Conservation (phyloP, 2,797 vertebrate species). For the Mormyrus hasselquistii region DNA sequence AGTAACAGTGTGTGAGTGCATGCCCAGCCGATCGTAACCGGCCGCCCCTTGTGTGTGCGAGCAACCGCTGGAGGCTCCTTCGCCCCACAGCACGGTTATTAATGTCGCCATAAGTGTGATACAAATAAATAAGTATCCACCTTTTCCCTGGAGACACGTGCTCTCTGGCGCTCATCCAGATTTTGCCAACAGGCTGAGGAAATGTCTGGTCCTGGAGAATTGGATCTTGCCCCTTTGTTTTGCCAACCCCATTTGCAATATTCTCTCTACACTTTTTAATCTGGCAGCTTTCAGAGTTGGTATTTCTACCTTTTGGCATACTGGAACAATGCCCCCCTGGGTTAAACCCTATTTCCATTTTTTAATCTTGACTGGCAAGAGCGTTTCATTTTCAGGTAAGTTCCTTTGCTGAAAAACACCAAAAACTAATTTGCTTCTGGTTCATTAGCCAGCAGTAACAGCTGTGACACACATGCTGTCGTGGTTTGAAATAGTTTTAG, state of each 20-base stretch:
- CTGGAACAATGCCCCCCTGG: background rate
- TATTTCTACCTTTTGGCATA: background rate
- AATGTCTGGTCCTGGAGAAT: background rate
- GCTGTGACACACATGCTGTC: background rate
- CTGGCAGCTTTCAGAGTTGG: background rate
- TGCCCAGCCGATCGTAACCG: background rate
- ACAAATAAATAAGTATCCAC: background rate
- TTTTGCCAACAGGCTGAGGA: background rate
- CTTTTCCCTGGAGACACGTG: background rate
- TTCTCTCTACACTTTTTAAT: background rate
- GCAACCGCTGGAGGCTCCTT: background rate
- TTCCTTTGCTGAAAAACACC: background rate
- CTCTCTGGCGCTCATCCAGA: background rate
- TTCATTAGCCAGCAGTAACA: background rate
- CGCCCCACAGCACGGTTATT: background rate
- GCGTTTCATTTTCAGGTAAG: background rate
- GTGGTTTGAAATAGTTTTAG: background rate
- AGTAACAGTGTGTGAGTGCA: background rate
- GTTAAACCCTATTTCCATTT: background rate
- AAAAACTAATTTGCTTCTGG: background rate
- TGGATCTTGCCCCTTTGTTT: background rate
- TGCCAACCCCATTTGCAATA: background rate
- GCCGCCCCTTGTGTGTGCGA: background rate
- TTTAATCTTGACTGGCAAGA: background rate
- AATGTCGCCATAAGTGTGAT: background rate